A percentile compares a stretch with the other conserved stretches of the same genome.
Evolutionary conservation across 2,797 vertebrate species (phyloP).

Genomic region (Echiichthys vipera): DNA sequence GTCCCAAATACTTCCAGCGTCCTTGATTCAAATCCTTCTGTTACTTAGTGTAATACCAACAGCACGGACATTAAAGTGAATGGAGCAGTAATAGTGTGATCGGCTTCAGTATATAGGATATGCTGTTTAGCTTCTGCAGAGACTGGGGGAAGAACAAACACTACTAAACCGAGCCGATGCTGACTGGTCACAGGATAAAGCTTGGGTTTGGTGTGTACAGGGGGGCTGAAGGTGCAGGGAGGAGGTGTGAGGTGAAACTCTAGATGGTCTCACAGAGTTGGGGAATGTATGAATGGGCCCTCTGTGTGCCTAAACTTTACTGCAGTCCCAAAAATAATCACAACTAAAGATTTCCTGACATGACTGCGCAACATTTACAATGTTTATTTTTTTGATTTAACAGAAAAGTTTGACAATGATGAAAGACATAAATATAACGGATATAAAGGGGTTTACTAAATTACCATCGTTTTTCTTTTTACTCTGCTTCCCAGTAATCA

Average conservation of each 20-base stretch:
- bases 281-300: constrained; percentile 83
- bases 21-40: neutral
- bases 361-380: neutral
- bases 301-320: constrained; percentile 76
- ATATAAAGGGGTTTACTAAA: neutral
- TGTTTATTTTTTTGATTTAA: neutral
- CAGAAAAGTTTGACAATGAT: constrained; percentile 6
- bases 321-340: constrained; percentile 55
- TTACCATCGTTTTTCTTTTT: constrained; percentile 3
- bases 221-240: constrained; percentile 46
- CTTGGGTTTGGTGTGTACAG: constrained; percentile 54
- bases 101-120: constrained; percentile 8
- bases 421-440: neutral
- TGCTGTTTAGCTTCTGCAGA: constrained; percentile 34
- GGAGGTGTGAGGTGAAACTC: constrained; percentile 78
- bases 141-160: constrained; percentile 53
- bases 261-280: constrained; percentile 78
- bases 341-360: constrained; percentile 24
- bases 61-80: neutral
- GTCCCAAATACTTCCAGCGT: neutral
- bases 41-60: neutral
- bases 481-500: constrained; percentile 28
- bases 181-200: constrained; percentile 66
- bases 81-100: constrained; percentile 5
- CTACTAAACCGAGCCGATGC: constrained; percentile 24